Conservation (phyloP, 2,113 vertebrate genomes). For the Rhineura floridana region DNA sequence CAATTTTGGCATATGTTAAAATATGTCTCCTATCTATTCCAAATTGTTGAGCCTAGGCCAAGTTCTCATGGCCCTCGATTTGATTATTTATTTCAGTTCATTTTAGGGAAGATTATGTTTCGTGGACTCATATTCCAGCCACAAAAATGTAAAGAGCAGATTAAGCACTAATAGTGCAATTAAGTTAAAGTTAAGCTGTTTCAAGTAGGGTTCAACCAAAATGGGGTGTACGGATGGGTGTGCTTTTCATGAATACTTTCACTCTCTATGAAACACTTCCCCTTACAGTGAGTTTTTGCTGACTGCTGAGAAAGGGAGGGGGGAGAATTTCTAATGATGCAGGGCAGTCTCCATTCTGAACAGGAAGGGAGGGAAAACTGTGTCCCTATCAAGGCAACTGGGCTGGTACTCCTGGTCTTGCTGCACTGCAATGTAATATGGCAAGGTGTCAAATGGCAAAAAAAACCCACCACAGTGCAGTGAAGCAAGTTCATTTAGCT, state of each 20-base stretch:
- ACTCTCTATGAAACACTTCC: not conserved
- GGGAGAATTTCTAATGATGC: not conserved
- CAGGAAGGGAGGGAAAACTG: no score
- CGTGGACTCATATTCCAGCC: conserved; percentile 27
- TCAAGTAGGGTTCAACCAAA: not conserved
- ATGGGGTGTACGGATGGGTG: no score
- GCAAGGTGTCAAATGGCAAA: not conserved
- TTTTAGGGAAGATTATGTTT: conserved; percentile 48
- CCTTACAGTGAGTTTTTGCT: not conserved
- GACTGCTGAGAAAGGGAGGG: not conserved
- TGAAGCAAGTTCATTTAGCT: no score
- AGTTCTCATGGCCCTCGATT: conserved; percentile 53
- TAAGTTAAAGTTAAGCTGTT: not conserved
- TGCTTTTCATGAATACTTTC: not conserved
- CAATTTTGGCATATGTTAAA: conserved; percentile 22
- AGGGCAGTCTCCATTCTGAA: not conserved
- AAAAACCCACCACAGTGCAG: not conserved
- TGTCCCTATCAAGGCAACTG: not conserved
- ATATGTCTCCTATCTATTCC: conserved; percentile 33
- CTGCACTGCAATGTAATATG: no score
- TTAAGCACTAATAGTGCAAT: not conserved
- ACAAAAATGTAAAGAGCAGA: conserved; percentile 32
- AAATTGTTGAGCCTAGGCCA: conserved; percentile 35
- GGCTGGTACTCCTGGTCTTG: not conserved
- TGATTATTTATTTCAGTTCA: conserved; percentile 51